Base-by-base conservation (phyloP, 2,113 vertebrate species). In the Delphinus delphis region DNA sequence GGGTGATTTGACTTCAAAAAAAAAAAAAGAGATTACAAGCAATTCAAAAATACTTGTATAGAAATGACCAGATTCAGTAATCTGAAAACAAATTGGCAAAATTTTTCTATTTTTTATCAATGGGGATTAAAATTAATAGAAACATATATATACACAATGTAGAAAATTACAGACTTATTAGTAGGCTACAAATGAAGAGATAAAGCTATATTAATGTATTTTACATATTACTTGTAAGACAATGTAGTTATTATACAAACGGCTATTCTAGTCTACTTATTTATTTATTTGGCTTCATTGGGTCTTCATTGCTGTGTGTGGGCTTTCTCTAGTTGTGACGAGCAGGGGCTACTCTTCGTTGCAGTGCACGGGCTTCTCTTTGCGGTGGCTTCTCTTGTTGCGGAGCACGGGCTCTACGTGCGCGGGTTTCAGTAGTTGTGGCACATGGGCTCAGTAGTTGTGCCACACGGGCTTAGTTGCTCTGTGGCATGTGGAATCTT, bases 41-140 rank as follows among this genome's bases (percentile, higher is more conserved):
- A 77, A 60, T 25, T 93, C 8, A 81, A 89, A 92, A 87, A 77
- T 50, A 81, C n/a, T 47, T 74, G n/a, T 77, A 80, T 13, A 95
- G n/a, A 95, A 55, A 0, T 87, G 28, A 92, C 15, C 74, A 85
- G 38, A 90, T 23, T 82, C n/a, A 70, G 38, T 79, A 9, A 71
- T 44, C 15, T 88, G 21, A 23, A 85, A 88, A 68, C 6, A 55
- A 86, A 90, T 92, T 14, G 74, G 76, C 25, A 88, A 63, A 70
- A 47, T 31, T 70, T 47, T 91, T 93, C 71, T 36, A 44, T 67
- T 95, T 96, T 95, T 28, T 80, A 88, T 80, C 70, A 90, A 44
- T 44, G 60, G 26, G 26, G 20, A 53, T 96, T 92, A 76, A 84
- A 95, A 76, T 62, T 38, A 65, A 81, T 62, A 90, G 65, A 67